Evolutionary conservation across 2,113 vertebrate species (phyloP), one percentile per base, ranked within the genome.

Genomic region (Colinus virginianus): DNA sequence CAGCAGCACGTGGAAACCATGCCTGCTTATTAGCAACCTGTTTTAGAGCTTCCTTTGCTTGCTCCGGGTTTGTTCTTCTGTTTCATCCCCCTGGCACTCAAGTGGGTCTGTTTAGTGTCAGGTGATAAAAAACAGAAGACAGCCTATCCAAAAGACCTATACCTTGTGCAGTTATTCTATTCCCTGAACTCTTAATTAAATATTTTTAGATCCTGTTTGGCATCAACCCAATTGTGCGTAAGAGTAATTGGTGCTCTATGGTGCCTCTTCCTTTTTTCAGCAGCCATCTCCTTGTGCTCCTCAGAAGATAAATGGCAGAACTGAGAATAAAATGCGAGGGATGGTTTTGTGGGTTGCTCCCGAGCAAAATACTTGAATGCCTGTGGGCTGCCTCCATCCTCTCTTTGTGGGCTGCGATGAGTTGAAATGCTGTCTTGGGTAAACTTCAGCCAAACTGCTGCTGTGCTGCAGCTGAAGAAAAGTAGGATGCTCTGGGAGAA

Each of bases 261-360:
- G 3, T 74, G 16, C 6, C 36, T 70, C 16, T 48, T 32, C 16
- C 17, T 66, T 46, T 66, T 34, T 66, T 53, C 48, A 66, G 59
- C 32, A 62, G 48, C 21, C 0, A 0, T 70, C 21, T 26, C 55
- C 63, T 53, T 0, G 0, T 42, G 22, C 30, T 79, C 3, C 28
- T 67, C 68, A 77, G 59, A 53, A 25, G n/a, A 51, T 42, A 68
- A 63, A 40, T 53, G 40, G 76, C 40, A 26, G 42, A 88, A 58
- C 38, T 42, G 46, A 75, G 51, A 90, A 75, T 18, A 38, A 93
- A 80, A 84, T 36, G 11, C 2, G 3, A 67, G 77, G 85, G 32
- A 11, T 42, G 80, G 26, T 78, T 95, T 90, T 74, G 49, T 70
- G 83, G 43, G 28, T 88, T 86, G 59, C 62, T 80, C 7, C 5